Evolutionary conservation across 2,888 invertebrate species (phyloP), one percentile per base, ranked within the genome.

Genomic region (Trissonchulus sp.): DNA sequence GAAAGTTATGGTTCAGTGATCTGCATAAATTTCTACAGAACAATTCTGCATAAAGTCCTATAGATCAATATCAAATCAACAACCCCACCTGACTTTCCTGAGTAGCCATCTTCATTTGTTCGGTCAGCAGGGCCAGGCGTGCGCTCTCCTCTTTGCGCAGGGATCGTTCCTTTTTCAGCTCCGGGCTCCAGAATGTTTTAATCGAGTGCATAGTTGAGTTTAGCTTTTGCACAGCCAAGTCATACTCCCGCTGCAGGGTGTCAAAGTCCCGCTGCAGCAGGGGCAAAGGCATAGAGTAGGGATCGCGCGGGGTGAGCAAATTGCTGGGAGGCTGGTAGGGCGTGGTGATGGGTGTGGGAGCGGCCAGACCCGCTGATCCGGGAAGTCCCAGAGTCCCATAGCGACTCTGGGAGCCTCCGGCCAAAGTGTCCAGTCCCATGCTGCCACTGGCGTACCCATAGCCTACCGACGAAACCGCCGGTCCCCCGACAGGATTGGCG

Each of bases 121-220:
- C 77, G 1, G 74, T 31, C 85, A 94, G 88, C 90, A 94, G 92
- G 74, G 93, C 92, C 91, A 94, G 94, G 92, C 94, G 95, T 84
- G 94, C 93, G 85, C 93, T 93, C 87, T 99, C 98, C 87, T 99
- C 98, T 85, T 98, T 98, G 81, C 98, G 89, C 82, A 97, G 86
- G 73, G 95, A 94, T 79, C 98, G 88, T 87, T 99, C 98, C 87
- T 97, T 96, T 88, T 99, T 99, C 86, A 99, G 88, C 88, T 99
- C 99, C 31, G 99, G 99, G 85, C 96, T 96, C 99, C 99, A 99
- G 88, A 99, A 99, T 75, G 97, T 98, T 89, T 98, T 98, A 87
- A 99, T 99, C 87, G 95, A 96, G 88, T 98, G 97, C 97, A 99
- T 99, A 83, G 93, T 94, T 85, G 95, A 95, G 86, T 94, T 94